Evolutionary conservation across 2,797 vertebrate species (phyloP).

Genomic region (Xyrichtys novacula): DNA sequence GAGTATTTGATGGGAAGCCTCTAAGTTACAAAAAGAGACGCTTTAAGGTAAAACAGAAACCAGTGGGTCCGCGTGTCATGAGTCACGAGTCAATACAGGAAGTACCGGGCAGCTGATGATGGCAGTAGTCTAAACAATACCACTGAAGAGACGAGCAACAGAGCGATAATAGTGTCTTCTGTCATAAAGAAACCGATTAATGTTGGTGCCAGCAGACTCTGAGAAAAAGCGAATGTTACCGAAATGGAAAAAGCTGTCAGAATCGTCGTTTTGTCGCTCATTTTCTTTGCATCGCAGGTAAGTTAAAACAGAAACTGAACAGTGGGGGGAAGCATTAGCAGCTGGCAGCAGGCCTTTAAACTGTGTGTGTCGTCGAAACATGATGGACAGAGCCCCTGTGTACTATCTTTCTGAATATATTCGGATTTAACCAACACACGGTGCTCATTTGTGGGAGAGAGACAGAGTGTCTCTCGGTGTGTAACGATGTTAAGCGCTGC

Average conservation of each 20-base stretch:
- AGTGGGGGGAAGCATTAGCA: background rate
- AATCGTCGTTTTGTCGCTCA: constrained; percentile 47
- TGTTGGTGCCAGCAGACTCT: background rate
- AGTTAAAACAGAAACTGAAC: constrained; percentile 36
- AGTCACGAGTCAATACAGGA: constrained; percentile 61
- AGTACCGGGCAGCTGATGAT: constrained; percentile 27
- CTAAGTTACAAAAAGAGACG: background rate
- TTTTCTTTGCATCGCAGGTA: constrained; percentile 66
- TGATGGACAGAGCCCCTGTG: rapidly evolving
- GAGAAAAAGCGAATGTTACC: constrained; percentile 15
- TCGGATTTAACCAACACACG: rapidly evolving
- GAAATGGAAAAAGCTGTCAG: constrained; percentile 59
- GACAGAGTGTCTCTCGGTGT: background rate
- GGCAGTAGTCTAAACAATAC: background rate
- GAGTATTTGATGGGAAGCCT: too few species aligned
- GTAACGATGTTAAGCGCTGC: background rate
- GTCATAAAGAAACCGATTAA: background rate
- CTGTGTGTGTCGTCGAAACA: background rate
- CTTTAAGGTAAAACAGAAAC: constrained; percentile 40
- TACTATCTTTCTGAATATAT: rapidly evolving
- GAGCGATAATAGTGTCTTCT: constrained; percentile 3
- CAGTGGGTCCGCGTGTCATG: constrained; percentile 29
- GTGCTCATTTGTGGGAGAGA: rapidly evolving
- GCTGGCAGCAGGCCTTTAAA: constrained; percentile 2
- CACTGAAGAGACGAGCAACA: background rate